Evolutionary conservation across 2,888 invertebrate species (phyloP).

Genomic region (Aphelenchoides bicaudatus): DNA sequence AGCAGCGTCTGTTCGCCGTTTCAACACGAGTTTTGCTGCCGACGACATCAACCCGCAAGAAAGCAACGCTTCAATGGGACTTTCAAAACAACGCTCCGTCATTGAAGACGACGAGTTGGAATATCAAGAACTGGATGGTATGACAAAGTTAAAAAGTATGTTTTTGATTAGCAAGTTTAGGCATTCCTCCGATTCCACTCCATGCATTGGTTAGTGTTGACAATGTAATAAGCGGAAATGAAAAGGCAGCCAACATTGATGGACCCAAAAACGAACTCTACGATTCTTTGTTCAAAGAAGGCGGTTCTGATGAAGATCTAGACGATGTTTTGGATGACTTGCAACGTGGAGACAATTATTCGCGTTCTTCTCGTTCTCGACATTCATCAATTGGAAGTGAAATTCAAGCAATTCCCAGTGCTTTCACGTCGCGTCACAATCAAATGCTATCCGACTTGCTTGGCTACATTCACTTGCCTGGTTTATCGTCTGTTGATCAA

Average conservation of each 20-base stretch:
- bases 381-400: slow-evolving; percentile 38
- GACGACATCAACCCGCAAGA: slow-evolving; percentile 1
- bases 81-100: slow-evolving; percentile 20
- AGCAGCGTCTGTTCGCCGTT: slow-evolving; percentile 35
- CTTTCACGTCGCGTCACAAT: slow-evolving; percentile 46
- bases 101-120: slow-evolving; percentile 47
- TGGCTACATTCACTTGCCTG: slow-evolving; percentile 71
- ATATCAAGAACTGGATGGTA: slow-evolving; percentile 90
- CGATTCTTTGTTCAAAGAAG: slow-evolving; percentile 79
- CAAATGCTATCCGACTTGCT: slow-evolving; percentile 79
- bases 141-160: too few species aligned
- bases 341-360: slow-evolving; percentile 72
- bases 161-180: too few species aligned
- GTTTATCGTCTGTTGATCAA: slow-evolving; percentile 87
- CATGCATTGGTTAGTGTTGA: slow-evolving; percentile 94
- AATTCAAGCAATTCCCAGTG: slow-evolving; percentile 24
- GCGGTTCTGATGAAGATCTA: slow-evolving; percentile 63
- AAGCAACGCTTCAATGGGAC: slow-evolving; percentile 14
- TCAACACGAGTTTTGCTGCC: slow-evolving; percentile 4
- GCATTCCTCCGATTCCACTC: slow-evolving; percentile 93
- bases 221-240: slow-evolving; percentile 54
- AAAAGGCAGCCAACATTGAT: slow-evolving; percentile 31
- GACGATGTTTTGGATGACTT: slow-evolving; percentile 69
- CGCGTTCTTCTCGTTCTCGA: slow-evolving; percentile 42
- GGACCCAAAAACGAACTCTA: slow-evolving; percentile 64